Evolutionary conservation across 2,888 invertebrate species (phyloP).

Genomic region (Phyllotreta striolata): DNA sequence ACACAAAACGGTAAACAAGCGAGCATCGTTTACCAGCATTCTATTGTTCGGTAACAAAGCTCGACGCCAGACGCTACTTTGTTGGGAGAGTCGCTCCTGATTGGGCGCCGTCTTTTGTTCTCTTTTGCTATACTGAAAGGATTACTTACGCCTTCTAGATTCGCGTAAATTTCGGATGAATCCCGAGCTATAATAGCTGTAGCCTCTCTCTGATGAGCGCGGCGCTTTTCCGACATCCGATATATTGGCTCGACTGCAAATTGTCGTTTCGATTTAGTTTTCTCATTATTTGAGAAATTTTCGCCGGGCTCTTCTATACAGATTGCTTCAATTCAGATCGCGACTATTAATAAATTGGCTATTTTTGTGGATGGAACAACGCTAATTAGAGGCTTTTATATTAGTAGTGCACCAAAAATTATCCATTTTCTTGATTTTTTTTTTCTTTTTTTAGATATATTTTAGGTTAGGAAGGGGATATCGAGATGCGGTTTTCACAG

Average conservation of each 20-base stretch:
- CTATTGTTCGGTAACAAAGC: conserved; percentile 58
- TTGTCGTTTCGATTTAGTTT: no score
- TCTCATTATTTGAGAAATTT: not conserved
- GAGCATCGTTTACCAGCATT: conserved; percentile 58
- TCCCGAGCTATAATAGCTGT: conserved; percentile 22
- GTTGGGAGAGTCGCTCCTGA: conserved; percentile 55
- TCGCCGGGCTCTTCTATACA: not conserved
- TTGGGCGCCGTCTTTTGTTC: conserved; percentile 59
- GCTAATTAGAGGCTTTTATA: no score
- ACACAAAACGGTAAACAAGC: conserved; percentile 59
- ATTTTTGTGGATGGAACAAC: no score
- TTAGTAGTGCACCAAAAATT: no score
- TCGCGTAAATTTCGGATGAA: conserved; percentile 48
- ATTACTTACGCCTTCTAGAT: conserved; percentile 57
- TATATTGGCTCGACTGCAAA: conserved; percentile 39
- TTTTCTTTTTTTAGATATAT: no score
- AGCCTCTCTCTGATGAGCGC: conserved; percentile 41
- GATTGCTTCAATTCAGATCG: no score
- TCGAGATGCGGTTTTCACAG: no score
- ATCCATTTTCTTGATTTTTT: no score
- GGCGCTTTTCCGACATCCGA: conserved; percentile 44
- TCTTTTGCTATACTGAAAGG: conserved; percentile 55
- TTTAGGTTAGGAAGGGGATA: no score
- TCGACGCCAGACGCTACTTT: conserved; percentile 59
- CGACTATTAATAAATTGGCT: no score